Conservation (phyloP, 2,113 vertebrate genomes). For the Rhinoderma darwinii region DNA sequence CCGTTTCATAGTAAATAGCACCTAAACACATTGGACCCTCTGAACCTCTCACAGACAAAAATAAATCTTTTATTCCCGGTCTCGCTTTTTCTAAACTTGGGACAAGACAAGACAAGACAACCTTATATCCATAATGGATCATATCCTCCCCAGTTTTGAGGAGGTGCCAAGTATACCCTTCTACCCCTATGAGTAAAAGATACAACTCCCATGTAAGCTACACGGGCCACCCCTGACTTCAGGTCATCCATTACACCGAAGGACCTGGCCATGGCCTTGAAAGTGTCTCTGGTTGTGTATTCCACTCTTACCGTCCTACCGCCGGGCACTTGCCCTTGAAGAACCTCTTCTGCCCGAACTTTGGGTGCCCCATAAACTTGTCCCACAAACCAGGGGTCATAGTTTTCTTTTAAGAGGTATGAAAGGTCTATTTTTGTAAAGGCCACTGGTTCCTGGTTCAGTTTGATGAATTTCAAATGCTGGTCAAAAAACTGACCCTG, state of each 20-base stretch:
- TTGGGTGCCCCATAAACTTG: conserved; percentile 77
- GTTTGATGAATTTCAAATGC: conserved; percentile 92
- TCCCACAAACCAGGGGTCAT: conserved; percentile 76
- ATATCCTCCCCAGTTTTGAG: conserved; percentile 86
- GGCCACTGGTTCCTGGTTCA: conserved; percentile 92
- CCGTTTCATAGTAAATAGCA: conserved; percentile 9
- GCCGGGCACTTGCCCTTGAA: conserved; percentile 69
- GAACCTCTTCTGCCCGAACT: conserved; percentile 81
- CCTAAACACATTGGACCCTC: conserved; percentile 24
- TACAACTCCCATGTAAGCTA: conserved; percentile 90
- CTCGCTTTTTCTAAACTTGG: background rate
- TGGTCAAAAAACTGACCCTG: conserved; percentile 96
- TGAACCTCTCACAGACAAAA: conserved; percentile 22
- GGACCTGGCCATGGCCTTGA: conserved; percentile 89
- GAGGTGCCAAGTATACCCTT: conserved; percentile 86
- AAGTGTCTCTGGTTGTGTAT: conserved; percentile 85
- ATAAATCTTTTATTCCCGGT: background rate
- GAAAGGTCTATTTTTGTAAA: conserved; percentile 86
- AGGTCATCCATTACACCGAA: conserved; percentile 94
- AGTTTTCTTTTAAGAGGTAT: conserved; percentile 79
- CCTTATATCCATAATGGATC: conserved; percentile 87
- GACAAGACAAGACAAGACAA: background rate
- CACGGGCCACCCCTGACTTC: conserved; percentile 92
- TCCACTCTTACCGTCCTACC: conserved; percentile 82
- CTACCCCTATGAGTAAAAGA: conserved; percentile 84